Base-by-base conservation (phyloP, 2,888 invertebrate species). In the Pheosia gnoma region DNA sequence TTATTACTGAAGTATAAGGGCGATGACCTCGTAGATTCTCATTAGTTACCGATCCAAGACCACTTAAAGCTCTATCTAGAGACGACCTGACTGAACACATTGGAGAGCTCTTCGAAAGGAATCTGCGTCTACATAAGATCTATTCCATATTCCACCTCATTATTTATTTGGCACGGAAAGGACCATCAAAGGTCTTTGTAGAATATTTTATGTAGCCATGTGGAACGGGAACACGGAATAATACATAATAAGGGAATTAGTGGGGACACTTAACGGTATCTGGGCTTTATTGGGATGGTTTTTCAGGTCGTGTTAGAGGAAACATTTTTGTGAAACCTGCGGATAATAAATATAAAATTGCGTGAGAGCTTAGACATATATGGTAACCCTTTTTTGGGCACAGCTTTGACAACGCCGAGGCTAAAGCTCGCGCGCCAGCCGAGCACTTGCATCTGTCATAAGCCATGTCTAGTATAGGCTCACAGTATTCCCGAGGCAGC, bases 141-240 rank as follows among this genome's bases (percentile, higher is more conserved):
- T 58, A 38, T 49, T 58, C 58, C 38, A 47, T 49, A 58, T 58
- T 58, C 49, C 47, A 38, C 41, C 49, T 58, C 58, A 49, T 49
- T 58, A 11, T 38, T 58, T 58, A 58, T 58, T 58, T 58, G 49
- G 37, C n/a, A 58, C 47, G 38, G 49, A 59, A 55, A 54, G 54
- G 45, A 47, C 59, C 54, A 55, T 59, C 59, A 59, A 55, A 59
- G 59, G 59, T 45, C 47, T 54, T 47, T 43, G 54, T 37, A 49
- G 47, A 49, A 58, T 58, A 58, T 58, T 58, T 58, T 49, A 58
- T 13, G 37, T 49, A 37, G 25, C 58, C 38, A 38, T 58, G 58
- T 9, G 49, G 49, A 51, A 4, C 8, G 5, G 51, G 51, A 51
- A 51, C 13, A 51, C 13, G 51, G 51, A 51, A 51, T 51, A 51